Base-by-base conservation (phyloP, 2,797 vertebrate genomes). In the Pseudopleuronectes americanus region DNA sequence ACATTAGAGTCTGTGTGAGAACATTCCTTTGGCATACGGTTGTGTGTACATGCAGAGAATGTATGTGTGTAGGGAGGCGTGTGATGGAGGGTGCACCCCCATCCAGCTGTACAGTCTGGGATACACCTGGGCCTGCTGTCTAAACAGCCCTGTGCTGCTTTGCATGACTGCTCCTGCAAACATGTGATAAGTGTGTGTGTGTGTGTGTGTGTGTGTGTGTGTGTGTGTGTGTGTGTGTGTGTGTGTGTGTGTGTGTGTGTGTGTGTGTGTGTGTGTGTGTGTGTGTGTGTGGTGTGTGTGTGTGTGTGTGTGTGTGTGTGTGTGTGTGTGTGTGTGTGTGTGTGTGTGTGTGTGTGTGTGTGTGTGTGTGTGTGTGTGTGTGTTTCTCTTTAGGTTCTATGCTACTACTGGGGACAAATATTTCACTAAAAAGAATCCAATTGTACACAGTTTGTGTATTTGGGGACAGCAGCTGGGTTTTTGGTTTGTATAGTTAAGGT, bases 41-140 rank as follows among this genome's bases (percentile, higher is more conserved):
- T 63, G 56, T 70, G 45, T 48, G 38, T 26, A 59, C 52, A 66
- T 57, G 51, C 45, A 47, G 31, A 47, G 47, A 48, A 26, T 55
- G 51, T 45, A 7, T 38, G 24, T 73, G 56, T 65, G 59, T 64
- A 26, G 4, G n/a, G 52, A 59, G 26, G 33, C 14, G 26, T 36
- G 54, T 31, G 51, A 22, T 24, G 56, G 22, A 57, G 76, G 4
- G 12, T 69, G 56, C 65, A 65, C 72, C 79, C 73, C 33, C 54
- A 85, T 86, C 77, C 86, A 91, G 82, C 80, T 85, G 83, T 74
- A 67, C 77, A 28, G 78, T 76, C 78, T 83, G 80, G 63, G 47
- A 67, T 45, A 79, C 85, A 90, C 88, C 87, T 91, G 87, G 84
- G 28, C 72, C 82, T 81, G 66, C 84, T 87, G 79, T 81, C 73